Evolutionary conservation across 1,140 invertebrate genomes (phyloP), one percentile per base, ranked within the genome.

Genomic region (Drosophila kohkoa): DNA sequence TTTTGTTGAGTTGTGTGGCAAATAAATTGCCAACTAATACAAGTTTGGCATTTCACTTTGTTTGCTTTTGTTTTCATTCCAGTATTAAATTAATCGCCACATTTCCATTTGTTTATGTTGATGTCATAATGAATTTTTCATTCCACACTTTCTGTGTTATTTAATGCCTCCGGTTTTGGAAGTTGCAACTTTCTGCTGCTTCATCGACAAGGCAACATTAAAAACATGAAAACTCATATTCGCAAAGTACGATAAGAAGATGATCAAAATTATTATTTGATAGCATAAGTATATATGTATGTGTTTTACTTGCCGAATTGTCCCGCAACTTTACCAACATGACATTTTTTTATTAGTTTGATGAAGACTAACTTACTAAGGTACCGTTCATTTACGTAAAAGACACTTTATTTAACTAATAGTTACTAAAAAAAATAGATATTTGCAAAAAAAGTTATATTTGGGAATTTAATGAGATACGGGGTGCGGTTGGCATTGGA

Each of bases 101-200:
- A 58, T 72, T 65, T 72, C 8, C 20, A 43, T 52, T 72, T 63
- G 38, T 62, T 63, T 48, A 70, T 38, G 28, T 54, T 45, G 16
- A 57, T 54, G 28, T 51, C 46, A 20, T 59, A 59, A 38, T 43
- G 51, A 15, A 66, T 59, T 60, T 49, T 67, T 57, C 6, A 57
- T 63, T 43, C 32, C 25, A n/a, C 51, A 8, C 20, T 25, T 43
- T 28, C 11, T 55, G 15, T 48, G 11, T 59, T 38, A 52, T 64
- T 49, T 28, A 59, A 59, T 52, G 20, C 32, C 13, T 49, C 43
- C 68, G 68, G 60, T 60, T 69, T 30, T 15, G n/a, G 35, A 30
- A 73, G 67, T 67, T 73, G 46, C 46, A 68, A 66, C 63, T 66
- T 66, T 72, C 28, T 66, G 30, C 16, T 46, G 60, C 48, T 73